Percentiles rank a stretch among this genome's conserved stretches.
Evolutionary conservation across 1,140 invertebrate species (phyloP).

Genomic region (Berghia stephanieae): DNA sequence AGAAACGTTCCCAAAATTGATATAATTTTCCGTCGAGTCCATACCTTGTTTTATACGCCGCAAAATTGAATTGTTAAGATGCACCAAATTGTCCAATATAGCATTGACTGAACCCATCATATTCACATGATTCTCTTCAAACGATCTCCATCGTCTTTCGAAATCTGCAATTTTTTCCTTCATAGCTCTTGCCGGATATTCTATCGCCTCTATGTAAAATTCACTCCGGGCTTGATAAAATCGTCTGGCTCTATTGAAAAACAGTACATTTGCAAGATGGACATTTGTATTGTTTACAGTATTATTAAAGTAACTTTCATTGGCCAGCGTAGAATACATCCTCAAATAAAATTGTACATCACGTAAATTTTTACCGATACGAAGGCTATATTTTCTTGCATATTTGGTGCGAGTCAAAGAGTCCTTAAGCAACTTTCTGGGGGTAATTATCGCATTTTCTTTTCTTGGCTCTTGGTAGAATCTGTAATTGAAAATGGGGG

Average conservation of each 20-base stretch:
- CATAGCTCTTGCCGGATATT: slow-evolving; percentile 44
- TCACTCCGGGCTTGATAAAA: slow-evolving; percentile 47
- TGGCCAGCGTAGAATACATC: not conserved
- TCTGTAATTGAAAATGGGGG: slow-evolving; percentile 40
- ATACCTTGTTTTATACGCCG: slow-evolving; percentile 28
- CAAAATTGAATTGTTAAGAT: slow-evolving; percentile 32
- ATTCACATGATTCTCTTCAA: slow-evolving; percentile 13
- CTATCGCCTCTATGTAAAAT: slow-evolving; percentile 46
- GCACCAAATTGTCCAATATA: slow-evolving; percentile 26
- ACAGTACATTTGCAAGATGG: slow-evolving; percentile 25
- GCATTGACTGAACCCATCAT: slow-evolving; percentile 37
- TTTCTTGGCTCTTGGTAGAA: slow-evolving; percentile 1
- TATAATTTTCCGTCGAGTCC: slow-evolving; percentile 33
- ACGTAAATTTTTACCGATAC: not conserved
- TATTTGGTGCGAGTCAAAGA: not conserved
- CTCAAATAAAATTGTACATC: not conserved
- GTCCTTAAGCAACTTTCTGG: not conserved
- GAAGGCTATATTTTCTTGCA: not conserved
- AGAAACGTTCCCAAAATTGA: slow-evolving; percentile 25
- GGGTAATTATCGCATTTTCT: not conserved
- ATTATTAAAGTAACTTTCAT: slow-evolving; percentile 29
- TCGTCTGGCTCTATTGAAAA: slow-evolving; percentile 35
- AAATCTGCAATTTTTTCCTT: slow-evolving; percentile 37
- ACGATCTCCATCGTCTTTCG: slow-evolving; percentile 29
- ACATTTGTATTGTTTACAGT: slow-evolving; percentile 37